Conservation (phyloP, 2,113 vertebrate genomes). For the Okapia johnstoni region DNA sequence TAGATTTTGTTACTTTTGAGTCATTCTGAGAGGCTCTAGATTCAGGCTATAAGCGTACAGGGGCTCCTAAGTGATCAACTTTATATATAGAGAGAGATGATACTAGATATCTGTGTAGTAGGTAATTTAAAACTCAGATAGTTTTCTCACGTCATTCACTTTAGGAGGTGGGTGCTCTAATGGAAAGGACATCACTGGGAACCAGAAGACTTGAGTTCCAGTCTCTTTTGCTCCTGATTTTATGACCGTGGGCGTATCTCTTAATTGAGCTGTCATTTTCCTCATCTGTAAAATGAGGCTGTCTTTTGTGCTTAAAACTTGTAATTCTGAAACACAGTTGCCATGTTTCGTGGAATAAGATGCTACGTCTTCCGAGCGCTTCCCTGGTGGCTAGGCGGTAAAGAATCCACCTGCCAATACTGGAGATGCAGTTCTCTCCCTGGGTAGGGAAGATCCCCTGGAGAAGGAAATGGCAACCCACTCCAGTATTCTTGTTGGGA, state of each 20-base stretch:
- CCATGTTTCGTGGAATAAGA: neutral
- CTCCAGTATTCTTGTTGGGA: neutral
- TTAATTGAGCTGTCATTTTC: neutral
- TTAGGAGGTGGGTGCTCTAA: neutral
- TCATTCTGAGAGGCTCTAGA: neutral
- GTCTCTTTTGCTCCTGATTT: neutral
- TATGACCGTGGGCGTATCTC: neutral
- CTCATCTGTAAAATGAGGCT: neutral
- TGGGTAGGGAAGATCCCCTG: neutral
- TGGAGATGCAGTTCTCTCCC: neutral
- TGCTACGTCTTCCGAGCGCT: neutral
- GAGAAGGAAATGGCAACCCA: neutral
- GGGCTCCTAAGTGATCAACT: neutral
- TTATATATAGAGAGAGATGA: neutral
- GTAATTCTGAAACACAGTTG: neutral
- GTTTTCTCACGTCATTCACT: neutral
- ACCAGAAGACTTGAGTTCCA: neutral
- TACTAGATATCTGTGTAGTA: neutral
- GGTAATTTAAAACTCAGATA: neutral
- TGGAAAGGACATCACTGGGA: neutral
- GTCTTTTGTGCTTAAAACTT: neutral
- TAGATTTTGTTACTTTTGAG: neutral
- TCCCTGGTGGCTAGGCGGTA: neutral
- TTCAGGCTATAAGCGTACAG: neutral
- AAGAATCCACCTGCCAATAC: neutral